Base-by-base conservation (phyloP, 2,113 vertebrate genomes). In the Nettapus auritus region DNA sequence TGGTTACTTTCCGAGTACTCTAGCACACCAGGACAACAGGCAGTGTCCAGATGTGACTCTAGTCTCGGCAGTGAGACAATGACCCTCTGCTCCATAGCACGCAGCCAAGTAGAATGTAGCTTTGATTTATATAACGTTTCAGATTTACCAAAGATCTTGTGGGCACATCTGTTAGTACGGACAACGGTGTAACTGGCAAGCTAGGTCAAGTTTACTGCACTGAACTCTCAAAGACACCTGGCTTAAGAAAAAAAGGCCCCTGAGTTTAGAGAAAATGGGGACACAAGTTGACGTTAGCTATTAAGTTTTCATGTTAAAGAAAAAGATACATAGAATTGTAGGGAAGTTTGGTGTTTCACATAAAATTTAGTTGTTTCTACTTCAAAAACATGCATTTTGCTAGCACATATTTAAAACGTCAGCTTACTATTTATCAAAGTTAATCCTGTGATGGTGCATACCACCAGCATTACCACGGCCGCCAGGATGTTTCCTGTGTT, bases 391-490 rank as follows among this genome's bases (percentile, higher is more conserved):
- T 3, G 11, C 2, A 15, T 3, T 14, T 44, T 48, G 3, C 5
- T 33, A 59, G 7, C 2, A 55, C 0, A 0, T 6, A 48, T 14
- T 84, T 53, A 56, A 87, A 85, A 62, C 0, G 0, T 52, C 13
- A n/a, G 97, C 99, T 98, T 97, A 99, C 99, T 99, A 99, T 98
- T 99, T 99, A 86, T 99, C 99, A 20, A 99, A 99, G 97, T 99
- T 99, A 97, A 99, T 99, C 89, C 99, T 98, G 98, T 99, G 99
- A 97, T 99, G 99, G 97, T 99, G 99, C 99, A 99, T 96, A 36
- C 99, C 99, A 94, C 99, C 99, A 70, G 99, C 99, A 97, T 99
- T 99, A 98, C 99, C 99, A 92, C 99, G 98, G 88, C 99, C 99
- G 96, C 99, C 99, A 63, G 99, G 99, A 97, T 99, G 99, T 90